Evolutionary conservation across 1,140 invertebrate species (phyloP), one percentile per base, ranked within the genome.

Genomic region (Dermatophagoides farinae): DNA sequence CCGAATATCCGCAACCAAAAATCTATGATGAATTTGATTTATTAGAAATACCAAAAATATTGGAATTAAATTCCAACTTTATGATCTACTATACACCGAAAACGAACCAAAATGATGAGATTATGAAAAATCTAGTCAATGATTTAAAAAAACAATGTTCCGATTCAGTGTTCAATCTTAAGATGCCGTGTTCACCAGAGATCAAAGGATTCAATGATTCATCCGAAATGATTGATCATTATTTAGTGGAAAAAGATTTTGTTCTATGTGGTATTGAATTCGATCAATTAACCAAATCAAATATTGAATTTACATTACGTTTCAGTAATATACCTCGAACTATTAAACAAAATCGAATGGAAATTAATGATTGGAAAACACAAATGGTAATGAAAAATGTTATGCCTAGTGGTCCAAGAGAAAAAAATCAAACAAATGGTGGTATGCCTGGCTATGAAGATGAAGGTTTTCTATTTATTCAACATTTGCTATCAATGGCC

Each of bases 11-110:
- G 66, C 69, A 75, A 64, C 72, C 76, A 52, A 77, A 71, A 63
- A 66, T 72, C 57, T 76, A 73, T 55, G 71, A 72, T 52, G 70
- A 74, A 41, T 55, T 55, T 23, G n/a, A 14, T 75, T 78, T 68
- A 53, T 60, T 16, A 60, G 68, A 14, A 53, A 67, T 51, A 20
- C 49, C 11, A 31, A 71, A 9, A 69, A 68, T 18, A 50, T 14
- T 57, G 18, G 38, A n/a, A 1, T 46, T 4, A 39, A 1, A 12
- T 4, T 4, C 18, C 1, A 6, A 40, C 2, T 57, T 57, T 12
- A 57, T 4, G 6, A 18, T 54, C 10, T 11, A 23, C 2, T 54
- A 2, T 18, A 54, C 25, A 23, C 38, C 38, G 5, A 16, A 11
- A 2, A 38, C 16, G 2, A 54, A 6, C n/a, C 49, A 22, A 31